phyloP scores from a whole-genome alignment of 2,113 vertebrate genomes.

The Platichthys stellatus region DNA sequence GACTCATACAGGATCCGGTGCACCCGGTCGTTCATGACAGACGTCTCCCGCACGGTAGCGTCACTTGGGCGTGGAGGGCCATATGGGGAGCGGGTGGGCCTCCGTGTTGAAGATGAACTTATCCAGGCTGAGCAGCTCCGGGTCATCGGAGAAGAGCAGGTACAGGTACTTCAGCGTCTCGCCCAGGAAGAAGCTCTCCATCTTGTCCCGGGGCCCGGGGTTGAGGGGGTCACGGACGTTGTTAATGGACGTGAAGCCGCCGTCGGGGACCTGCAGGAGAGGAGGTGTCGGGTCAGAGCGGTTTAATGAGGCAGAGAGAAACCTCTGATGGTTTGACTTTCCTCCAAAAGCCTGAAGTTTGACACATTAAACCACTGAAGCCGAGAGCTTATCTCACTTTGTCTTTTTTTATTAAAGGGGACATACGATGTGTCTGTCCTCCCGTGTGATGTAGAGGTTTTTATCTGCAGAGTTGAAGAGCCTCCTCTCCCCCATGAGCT shows the following conservation, averaged over 20 bases:
- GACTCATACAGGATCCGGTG: neutral
- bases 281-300: neutral
- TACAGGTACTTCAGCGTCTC: slow-evolving; percentile 97
- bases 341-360: neutral
- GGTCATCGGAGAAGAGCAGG: slow-evolving; percentile 92
- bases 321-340: neutral
- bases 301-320: slow-evolving; percentile 2
- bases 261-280: slow-evolving; percentile 84
- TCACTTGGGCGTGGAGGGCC: slow-evolving; percentile 80
- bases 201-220: slow-evolving; percentile 93
- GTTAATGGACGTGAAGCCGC: slow-evolving; percentile 95
- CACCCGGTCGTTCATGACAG: neutral
- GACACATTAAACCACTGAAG: neutral
- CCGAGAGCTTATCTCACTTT: no score
- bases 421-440: no score
- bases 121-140: slow-evolving; percentile 89
- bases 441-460: no score
- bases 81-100: slow-evolving; percentile 94
- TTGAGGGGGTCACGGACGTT: slow-evolving; percentile 88
- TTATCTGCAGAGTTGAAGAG: no score
- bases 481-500: no score
- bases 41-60: neutral
- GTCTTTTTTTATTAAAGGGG: no score
- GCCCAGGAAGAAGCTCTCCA: slow-evolving; percentile 98
- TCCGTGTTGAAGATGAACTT: slow-evolving; percentile 95